These are phyloP conservation scores for Crotalus tigris DNA, from an alignment of 2,113 vertebrate genomes.

Conservation along the genomic window DNA sequence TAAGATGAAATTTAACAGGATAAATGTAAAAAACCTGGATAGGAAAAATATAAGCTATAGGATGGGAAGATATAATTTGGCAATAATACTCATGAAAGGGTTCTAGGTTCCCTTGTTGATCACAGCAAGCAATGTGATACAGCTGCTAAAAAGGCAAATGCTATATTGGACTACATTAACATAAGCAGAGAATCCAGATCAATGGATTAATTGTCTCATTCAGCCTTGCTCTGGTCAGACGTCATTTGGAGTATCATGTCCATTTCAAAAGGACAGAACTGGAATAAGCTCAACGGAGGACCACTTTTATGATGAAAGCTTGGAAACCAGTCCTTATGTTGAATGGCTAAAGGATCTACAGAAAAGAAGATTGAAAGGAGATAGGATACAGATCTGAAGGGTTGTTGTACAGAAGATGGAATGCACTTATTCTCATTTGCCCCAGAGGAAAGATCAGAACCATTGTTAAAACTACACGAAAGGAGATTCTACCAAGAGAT, in stretches of 20 bases:
- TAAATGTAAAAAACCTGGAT: background rate
- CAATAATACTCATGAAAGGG: background rate
- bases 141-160: background rate
- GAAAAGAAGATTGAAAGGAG: background rate
- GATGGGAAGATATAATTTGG: background rate
- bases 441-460: background rate
- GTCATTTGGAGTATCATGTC: background rate
- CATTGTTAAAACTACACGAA: background rate
- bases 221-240: background rate
- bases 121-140: background rate
- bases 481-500: background rate
- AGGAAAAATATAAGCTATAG: background rate
- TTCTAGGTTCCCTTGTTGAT: background rate
- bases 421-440: background rate
- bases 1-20: background rate
- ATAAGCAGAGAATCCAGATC: background rate
- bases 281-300: background rate
- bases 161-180: background rate
- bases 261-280: background rate
- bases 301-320: background rate
- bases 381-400: background rate
- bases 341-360: background rate
- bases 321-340: background rate
- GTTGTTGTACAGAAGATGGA: background rate
- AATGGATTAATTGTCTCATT: background rate